Evolutionary conservation across 2,888 invertebrate species (phyloP), one percentile per base, ranked within the genome.

Genomic region (Drosophila antonietae): DNA sequence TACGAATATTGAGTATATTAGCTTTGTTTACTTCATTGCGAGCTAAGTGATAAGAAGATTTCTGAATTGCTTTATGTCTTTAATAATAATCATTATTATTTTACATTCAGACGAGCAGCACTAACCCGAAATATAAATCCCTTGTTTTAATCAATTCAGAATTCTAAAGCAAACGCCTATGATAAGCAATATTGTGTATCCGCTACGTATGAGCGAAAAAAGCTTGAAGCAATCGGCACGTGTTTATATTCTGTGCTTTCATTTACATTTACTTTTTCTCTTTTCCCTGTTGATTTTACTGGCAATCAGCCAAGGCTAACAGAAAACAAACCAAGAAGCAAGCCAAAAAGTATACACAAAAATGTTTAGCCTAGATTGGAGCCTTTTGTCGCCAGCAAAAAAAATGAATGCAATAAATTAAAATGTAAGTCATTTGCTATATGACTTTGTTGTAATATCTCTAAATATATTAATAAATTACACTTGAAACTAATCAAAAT

Each of bases 231-330:
- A 31, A 53, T 23, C 43, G 56, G 57, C 68, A 55, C 61, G 59
- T 73, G 73, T 63, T 69, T 66, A 51, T 49, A 37, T 69, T 63
- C 44, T 58, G 60, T 66, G 51, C 68, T 65, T 68, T 71, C 79
- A 75, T 60, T 47, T 58, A 57, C 61, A 43, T 47, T 47, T 58
- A 59, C 23, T 37, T 52, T 47, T 52, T 37, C 43, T 63, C 7
- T 18, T 63, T 75, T 64, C n/a, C 18, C 20, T 35, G 35, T 51
- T 35, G n/a, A 33, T 7, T 83, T 39, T 68, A 61, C 65, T 79
- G 88, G 83, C 88, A 82, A 59, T 68, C 68, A 66, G 88, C 83
- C 88, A 82, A 73, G 60, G 70, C 60, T 62, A 59, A 73, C 46
- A 41, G 66, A 66, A 66, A 67, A 61, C 58, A 51, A 35, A 31